Conservation (phyloP, 2,888 invertebrate species). For the Deilephila porcellus region DNA sequence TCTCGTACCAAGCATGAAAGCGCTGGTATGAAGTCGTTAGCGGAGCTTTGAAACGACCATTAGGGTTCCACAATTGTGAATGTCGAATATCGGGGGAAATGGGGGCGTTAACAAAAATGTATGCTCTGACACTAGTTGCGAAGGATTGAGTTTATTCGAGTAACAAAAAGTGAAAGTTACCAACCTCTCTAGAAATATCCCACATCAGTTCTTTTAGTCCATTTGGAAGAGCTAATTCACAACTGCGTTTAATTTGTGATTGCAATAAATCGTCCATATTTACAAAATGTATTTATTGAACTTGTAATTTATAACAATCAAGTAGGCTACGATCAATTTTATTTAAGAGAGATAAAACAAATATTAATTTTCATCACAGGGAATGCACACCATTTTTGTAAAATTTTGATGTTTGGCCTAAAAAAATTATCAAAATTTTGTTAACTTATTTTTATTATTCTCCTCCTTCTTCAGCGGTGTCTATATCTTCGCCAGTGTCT, state of each 20-base stretch:
- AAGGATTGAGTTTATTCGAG: too few species aligned
- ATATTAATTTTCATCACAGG: not conserved
- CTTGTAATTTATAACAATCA: conserved; percentile 36
- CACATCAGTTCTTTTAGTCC: conserved; percentile 88
- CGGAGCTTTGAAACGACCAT: too few species aligned
- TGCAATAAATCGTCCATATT: conserved; percentile 59
- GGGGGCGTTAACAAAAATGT: too few species aligned
- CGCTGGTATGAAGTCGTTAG: too few species aligned
- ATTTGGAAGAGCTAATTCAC: conserved; percentile 82
- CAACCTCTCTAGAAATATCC: conserved; percentile 89
- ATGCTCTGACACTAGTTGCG: too few species aligned
- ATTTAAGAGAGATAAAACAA: not conserved
- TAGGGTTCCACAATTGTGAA: too few species aligned
- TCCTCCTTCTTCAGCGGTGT: conserved; percentile 41
- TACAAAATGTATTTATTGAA: conserved; percentile 4
- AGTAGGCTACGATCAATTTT: conserved; percentile 37
- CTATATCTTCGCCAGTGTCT: conserved; percentile 42
- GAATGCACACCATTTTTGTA: too few species aligned
- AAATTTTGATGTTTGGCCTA: too few species aligned
- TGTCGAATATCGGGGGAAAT: too few species aligned
- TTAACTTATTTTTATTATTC: conserved; percentile 18
- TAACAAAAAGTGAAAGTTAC: conserved; percentile 29
- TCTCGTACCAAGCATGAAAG: too few species aligned
- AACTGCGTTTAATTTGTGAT: conserved; percentile 57
- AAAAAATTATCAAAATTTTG: too few species aligned